A percentile compares a stretch with the other conserved stretches of the same genome.
Conservation (phyloP, 2,113 vertebrate genomes). For the Nicator chloris region DNA sequence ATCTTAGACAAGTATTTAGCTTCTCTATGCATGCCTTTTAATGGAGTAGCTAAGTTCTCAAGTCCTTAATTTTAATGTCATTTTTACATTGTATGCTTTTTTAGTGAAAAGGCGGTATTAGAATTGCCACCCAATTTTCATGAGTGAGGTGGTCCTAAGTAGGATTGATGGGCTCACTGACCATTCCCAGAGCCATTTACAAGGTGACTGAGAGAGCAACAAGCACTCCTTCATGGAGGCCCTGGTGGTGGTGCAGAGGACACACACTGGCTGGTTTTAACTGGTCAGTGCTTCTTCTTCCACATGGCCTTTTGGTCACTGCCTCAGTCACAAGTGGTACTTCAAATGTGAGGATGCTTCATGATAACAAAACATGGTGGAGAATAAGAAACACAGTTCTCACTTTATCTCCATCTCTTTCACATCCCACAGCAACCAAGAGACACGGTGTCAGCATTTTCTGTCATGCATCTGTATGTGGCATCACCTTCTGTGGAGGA, state of each 20-base stretch:
- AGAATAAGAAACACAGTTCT: background rate
- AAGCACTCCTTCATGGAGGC: background rate
- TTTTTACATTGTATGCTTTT: background rate
- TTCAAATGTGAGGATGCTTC: background rate
- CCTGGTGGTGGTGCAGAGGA: background rate
- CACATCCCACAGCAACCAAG: background rate
- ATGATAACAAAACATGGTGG: background rate
- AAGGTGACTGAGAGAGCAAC: background rate
- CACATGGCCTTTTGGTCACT: background rate
- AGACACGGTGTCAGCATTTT: background rate
- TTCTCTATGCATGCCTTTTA: background rate
- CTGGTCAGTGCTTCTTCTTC: background rate
- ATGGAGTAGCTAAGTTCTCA: background rate
- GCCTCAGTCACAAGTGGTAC: background rate
- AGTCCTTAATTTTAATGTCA: background rate
- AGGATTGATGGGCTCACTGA: background rate
- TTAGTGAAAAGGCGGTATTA: background rate
- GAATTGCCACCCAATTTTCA: background rate
- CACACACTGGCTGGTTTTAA: background rate
- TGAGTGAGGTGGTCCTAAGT: background rate
- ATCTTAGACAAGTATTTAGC: background rate
- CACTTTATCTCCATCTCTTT: background rate
- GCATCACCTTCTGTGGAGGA: background rate
- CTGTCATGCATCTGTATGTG: background rate
- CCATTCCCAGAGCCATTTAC: background rate